phyloP scores from a whole-genome alignment of 2,797 vertebrate genomes.

The Spinus olivaceus region DNA sequence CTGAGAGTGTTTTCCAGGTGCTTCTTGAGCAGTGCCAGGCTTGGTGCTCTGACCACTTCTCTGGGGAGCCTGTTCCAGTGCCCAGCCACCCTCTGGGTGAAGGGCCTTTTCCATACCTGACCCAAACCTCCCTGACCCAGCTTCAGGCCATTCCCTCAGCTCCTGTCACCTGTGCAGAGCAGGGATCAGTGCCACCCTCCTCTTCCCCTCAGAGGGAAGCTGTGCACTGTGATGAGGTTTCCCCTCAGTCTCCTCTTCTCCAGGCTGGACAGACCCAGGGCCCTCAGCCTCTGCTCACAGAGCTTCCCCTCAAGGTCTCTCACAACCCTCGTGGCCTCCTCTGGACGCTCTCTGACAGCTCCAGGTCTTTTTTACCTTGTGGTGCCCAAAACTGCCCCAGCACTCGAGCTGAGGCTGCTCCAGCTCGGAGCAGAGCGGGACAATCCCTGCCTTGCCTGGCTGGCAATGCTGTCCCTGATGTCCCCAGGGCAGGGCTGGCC shows the following conservation, averaged over 20 bases:
- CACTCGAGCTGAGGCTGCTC: not conserved
- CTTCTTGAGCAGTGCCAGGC: not conserved
- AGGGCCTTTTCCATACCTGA: accelerated
- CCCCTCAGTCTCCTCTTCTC: not conserved
- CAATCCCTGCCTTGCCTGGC: not conserved
- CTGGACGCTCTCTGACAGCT: not conserved
- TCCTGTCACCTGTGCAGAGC: not conserved
- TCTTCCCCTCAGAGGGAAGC: not conserved
- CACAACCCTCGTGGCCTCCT: not conserved
- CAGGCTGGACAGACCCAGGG: not conserved
- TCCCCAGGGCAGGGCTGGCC: not conserved
- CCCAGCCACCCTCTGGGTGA: not conserved
- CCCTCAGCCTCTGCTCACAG: not conserved
- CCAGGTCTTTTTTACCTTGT: not conserved
- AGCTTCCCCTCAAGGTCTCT: not conserved
- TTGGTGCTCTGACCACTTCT: not conserved
- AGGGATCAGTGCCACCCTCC: not conserved
- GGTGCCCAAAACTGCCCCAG: not conserved
- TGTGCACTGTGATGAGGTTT: not conserved
- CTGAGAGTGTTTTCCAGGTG: accelerated
- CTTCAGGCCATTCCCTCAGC: not conserved
- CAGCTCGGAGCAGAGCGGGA: not conserved
- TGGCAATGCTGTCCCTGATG: not conserved
- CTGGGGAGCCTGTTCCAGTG: not conserved
- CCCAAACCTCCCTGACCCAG: not conserved